Conservation (phyloP, 2,797 vertebrate genomes). For the Clamator glandarius region DNA sequence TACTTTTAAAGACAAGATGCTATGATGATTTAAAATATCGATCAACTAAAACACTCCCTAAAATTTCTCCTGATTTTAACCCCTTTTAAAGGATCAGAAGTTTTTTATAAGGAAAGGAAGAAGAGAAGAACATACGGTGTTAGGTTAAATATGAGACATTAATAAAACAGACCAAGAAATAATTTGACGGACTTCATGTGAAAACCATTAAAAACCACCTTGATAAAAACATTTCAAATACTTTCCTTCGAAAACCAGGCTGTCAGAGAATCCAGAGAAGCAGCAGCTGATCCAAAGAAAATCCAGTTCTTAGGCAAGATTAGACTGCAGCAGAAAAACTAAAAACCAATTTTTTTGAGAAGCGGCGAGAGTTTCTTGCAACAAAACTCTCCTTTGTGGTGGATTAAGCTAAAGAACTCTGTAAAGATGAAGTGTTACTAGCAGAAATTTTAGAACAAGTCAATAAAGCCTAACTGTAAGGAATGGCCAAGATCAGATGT, state of each 20-base stretch:
- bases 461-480: neutral
- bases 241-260: neutral
- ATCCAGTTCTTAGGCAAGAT: neutral
- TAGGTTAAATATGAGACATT: neutral
- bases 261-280: neutral
- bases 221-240: neutral
- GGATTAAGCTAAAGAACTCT: neutral
- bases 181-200: neutral
- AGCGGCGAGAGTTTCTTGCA: neutral
- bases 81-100: neutral
- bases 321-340: neutral
- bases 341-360: neutral
- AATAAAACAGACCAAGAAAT: neutral
- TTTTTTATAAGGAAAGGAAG: neutral
- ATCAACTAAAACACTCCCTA: neutral
- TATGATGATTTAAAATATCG: neutral
- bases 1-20: neutral
- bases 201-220: neutral
- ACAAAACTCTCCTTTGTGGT: neutral
- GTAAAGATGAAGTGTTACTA: neutral
- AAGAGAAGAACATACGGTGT: neutral
- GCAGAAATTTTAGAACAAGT: neutral
- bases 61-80: neutral
- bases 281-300: neutral
- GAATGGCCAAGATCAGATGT: neutral